These are phyloP conservation scores for Pimephales promelas DNA, from an alignment of 2,113 vertebrate genomes.

Conservation along the genomic window DNA sequence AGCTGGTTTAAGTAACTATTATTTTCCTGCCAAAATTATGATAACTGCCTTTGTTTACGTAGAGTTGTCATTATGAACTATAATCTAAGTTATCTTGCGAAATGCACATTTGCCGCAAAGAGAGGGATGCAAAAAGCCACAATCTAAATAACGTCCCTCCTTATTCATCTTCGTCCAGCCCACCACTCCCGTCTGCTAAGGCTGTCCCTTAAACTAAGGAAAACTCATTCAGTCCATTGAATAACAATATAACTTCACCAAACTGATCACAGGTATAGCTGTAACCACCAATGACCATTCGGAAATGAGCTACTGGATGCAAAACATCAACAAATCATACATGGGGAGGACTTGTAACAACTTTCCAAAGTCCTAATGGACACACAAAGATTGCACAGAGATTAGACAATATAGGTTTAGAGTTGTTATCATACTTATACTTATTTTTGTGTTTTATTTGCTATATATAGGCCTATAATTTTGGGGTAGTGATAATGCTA, in stretches of 20 bases:
- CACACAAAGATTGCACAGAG: background rate
- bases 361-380: background rate
- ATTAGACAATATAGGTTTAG: no score
- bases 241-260: background rate
- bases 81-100: slow-evolving; percentile 14
- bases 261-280: background rate
- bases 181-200: slow-evolving; percentile 26
- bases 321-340: no score
- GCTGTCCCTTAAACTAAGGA: background rate
- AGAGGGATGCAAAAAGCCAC: slow-evolving; percentile 24
- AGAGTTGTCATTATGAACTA: background rate
- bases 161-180: slow-evolving; percentile 33
- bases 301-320: background rate
- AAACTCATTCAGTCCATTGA: background rate
- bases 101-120: slow-evolving; percentile 5
- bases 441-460: background rate
- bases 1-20: background rate
- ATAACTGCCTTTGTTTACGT: background rate
- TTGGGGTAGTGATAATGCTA: background rate
- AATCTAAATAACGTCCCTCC: slow-evolving; percentile 1
- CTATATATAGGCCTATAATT: background rate
- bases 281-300: background rate
- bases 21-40: background rate
- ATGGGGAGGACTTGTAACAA: background rate
- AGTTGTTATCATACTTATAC: no score